Evolutionary conservation across 2,888 invertebrate genomes (phyloP).

Genomic region (Eupithecia centaureata): DNA sequence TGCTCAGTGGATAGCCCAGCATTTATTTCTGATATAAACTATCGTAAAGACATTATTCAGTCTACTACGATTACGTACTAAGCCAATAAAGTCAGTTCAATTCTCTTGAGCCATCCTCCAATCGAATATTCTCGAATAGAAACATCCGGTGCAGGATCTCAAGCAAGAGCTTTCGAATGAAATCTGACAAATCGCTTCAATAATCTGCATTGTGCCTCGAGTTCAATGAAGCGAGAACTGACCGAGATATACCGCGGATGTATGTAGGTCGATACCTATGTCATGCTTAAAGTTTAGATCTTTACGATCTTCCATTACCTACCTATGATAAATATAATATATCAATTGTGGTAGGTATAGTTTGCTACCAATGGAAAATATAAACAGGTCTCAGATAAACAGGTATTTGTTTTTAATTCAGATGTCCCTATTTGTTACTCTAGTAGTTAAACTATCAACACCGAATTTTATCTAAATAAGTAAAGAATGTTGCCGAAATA

Average conservation of each 20-base stretch:
- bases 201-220: constrained; percentile 40
- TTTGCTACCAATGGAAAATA: no score
- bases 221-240: constrained; percentile 27
- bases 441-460: no score
- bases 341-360: no score
- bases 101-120: constrained; percentile 11
- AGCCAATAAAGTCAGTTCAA: not conserved
- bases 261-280: not conserved
- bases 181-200: constrained; percentile 46
- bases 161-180: constrained; percentile 37
- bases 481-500: no score
- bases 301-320: no score
- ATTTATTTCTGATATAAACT: no score
- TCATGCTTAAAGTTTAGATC: not conserved
- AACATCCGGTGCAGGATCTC: constrained; percentile 23
- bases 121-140: constrained; percentile 11
- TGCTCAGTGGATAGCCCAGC: no score
- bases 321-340: no score
- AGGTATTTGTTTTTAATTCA: no score
- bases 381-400: no score
- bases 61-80: not conserved
- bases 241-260: not conserved
- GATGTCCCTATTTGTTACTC: no score
- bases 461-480: no score
- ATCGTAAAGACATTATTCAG: not conserved